Percentiles rank a stretch among this genome's conserved stretches.
phyloP scores from a whole-genome alignment of 2,888 invertebrate genomes.

The Pachydiplax longipennis region DNA sequence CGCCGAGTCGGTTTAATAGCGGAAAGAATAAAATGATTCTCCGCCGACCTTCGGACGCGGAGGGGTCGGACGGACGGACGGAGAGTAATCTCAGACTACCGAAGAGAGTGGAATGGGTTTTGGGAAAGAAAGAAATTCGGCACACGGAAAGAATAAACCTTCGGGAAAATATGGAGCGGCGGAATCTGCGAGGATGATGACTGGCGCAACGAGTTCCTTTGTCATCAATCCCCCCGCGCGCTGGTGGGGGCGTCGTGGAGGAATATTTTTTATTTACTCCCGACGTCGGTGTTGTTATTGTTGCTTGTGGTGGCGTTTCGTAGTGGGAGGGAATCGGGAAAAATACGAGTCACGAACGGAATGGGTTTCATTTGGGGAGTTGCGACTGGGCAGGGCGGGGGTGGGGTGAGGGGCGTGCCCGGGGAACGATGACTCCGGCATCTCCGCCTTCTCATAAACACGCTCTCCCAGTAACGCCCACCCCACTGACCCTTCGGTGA shows the following conservation, averaged over 20 bases:
- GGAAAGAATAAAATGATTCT: neutral
- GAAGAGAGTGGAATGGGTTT: neutral
- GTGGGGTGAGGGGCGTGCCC: constrained; percentile 13
- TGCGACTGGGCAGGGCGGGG: neutral
- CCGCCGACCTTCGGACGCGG: neutral
- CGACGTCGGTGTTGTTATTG: neutral
- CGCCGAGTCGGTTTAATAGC: neutral
- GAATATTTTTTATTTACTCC: neutral
- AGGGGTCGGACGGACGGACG: neutral
- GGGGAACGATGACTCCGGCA: constrained; percentile 24
- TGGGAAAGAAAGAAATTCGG: neutral
- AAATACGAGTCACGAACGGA: constrained; percentile 20
- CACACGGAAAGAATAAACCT: neutral
- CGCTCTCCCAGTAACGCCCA: constrained; percentile 24
- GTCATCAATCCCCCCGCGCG: neutral
- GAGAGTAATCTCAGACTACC: neutral
- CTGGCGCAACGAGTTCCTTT: constrained; percentile 1
- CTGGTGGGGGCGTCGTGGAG: neutral
- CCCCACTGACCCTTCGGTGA: constrained; percentile 25
- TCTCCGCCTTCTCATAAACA: constrained; percentile 42
- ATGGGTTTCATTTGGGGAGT: constrained; percentile 27
- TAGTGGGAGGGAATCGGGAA: neutral
- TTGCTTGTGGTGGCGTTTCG: neutral
- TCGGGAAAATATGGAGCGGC: neutral
- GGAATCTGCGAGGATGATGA: constrained; percentile 29